These are phyloP conservation scores for Scarus forsteni DNA, from an alignment of 2,797 vertebrate genomes.

Conservation along the genomic window DNA sequence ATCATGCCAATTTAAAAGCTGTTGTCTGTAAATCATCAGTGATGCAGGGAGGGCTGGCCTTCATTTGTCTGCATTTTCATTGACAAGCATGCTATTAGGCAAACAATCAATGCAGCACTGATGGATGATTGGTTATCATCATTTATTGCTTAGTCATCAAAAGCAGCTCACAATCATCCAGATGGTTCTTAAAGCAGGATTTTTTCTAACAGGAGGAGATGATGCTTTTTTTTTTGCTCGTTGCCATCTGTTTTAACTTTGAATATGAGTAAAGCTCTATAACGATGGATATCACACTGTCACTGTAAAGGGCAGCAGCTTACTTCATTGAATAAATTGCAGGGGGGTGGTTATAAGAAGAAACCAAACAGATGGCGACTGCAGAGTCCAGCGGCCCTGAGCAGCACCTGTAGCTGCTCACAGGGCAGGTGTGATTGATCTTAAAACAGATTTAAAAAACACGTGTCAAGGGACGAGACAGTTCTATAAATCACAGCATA, in stretches of 20 bases:
- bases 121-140: constrained; percentile 38
- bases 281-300: constrained; percentile 57
- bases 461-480: constrained; percentile 9
- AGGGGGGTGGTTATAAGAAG: constrained; percentile 48
- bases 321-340: constrained; percentile 54
- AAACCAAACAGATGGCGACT: constrained; percentile 61
- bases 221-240: constrained; percentile 47
- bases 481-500: constrained; percentile 28
- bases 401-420: constrained; percentile 51
- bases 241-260: constrained; percentile 63
- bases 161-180: constrained; percentile 36
- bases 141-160: constrained; percentile 43
- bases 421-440: constrained; percentile 45
- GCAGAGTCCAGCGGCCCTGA: constrained; percentile 42
- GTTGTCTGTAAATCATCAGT: constrained; percentile 32
- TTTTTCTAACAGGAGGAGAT: constrained; percentile 37
- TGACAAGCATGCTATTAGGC: constrained; percentile 27
- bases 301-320: constrained; percentile 54
- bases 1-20: constrained; percentile 48
- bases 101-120: constrained; percentile 27
- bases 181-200: constrained; percentile 45
- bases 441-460: constrained; percentile 36
- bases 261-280: constrained; percentile 43
- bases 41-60: constrained; percentile 6
- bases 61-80: constrained; percentile 31